Base-by-base conservation (phyloP, 1,140 invertebrate species). In the Catajapyx aquilonaris region DNA sequence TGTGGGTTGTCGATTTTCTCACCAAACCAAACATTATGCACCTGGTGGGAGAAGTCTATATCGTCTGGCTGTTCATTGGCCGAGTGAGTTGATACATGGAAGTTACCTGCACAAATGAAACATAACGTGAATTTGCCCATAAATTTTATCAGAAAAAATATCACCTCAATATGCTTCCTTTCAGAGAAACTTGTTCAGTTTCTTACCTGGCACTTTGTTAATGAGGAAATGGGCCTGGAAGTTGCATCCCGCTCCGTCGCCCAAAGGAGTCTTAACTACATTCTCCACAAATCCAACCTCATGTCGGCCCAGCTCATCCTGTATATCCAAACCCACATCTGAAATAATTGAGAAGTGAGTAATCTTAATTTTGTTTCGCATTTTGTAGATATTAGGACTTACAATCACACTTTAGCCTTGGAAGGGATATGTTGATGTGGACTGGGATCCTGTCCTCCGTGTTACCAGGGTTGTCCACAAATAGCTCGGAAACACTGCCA, bases 31-130 rank as follows among this genome's bases (percentile, higher is more conserved):
- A 72, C 47, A 45, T 66, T 58, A 48, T 69, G 63, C 28, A 73
- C 65, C 5, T 55, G 45, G 48, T 73, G 69, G 20, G 56, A 51
- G 62, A 73, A 71, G 44, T 72, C 64, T n/a, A 62, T 60, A 37
- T 50, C 44, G 3, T 58, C 52, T 3, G 67, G 68, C 44, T 69
- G 67, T 3, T 46, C 25, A 11, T 47, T 37, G 13, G 66, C 56
- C 5, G 69, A 64, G 51, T 73, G 69, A 17, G 69, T 73, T 5
- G 69, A 71, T 4, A 73, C 53, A 48, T 73, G 69, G 47, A 73
- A 73, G 45, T 73, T 73, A 21, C 69, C 69, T 38, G 68, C 57
- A n/a, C 68, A n/a, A n/a, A n/a, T n/a, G n/a, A n/a, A n/a, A n/a
- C n/a, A n/a, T n/a, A n/a, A n/a, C n/a, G n/a, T n/a, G n/a, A n/a